Conservation (phyloP, 2,888 invertebrate species). For the Tenthredo notha region DNA sequence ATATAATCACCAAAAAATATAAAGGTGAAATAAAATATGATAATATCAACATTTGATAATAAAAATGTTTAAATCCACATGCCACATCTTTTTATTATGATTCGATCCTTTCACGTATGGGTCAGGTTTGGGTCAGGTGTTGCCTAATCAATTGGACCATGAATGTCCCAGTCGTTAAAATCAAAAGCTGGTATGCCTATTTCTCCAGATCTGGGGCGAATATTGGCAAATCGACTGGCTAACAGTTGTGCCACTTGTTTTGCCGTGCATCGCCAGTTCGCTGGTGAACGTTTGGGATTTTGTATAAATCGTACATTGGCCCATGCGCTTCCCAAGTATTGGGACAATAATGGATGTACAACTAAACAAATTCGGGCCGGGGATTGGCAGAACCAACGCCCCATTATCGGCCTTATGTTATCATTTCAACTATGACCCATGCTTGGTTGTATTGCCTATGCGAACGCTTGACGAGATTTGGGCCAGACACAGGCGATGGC, state of each 20-base stretch:
- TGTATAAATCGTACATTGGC: background rate
- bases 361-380: background rate
- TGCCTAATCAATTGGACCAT: background rate
- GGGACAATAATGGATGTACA: background rate
- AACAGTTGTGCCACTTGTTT: background rate
- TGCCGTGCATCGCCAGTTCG: background rate
- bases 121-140: background rate
- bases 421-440: background rate
- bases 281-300: background rate
- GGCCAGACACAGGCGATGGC: background rate
- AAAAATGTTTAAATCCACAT: background rate
- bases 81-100: background rate
- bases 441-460: background rate
- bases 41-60: too few species aligned
- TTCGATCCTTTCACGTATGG: background rate
- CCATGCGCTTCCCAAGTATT: background rate
- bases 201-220: background rate
- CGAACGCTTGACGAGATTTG: background rate
- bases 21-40: too few species aligned
- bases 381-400: background rate
- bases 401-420: slow-evolving; percentile 18
- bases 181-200: background rate
- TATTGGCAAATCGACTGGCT: background rate
- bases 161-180: background rate
- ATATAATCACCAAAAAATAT: too few species aligned